phyloP scores from a whole-genome alignment of 2,113 vertebrate species.

The Daphoenositta chrysoptera region DNA sequence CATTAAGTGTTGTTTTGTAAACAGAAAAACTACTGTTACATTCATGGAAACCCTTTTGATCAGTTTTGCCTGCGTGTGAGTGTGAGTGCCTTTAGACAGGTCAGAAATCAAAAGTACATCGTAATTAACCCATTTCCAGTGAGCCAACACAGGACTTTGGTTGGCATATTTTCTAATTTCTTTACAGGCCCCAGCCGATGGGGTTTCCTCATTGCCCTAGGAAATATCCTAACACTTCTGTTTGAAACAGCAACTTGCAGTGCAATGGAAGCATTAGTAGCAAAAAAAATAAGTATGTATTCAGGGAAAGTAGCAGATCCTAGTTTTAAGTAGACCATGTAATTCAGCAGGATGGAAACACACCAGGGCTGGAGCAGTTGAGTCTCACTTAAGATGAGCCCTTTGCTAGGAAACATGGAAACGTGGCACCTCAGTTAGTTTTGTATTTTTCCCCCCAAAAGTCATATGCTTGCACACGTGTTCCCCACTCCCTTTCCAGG shows the following conservation, averaged over 20 bases:
- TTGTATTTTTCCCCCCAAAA: background rate
- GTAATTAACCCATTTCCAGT: background rate
- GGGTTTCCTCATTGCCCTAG: background rate
- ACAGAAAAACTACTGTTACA: background rate
- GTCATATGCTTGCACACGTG: background rate
- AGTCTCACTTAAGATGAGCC: background rate
- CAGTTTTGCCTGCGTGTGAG: background rate
- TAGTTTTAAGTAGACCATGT: background rate
- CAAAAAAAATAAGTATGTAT: background rate
- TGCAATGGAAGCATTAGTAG: background rate
- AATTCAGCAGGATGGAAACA: background rate
- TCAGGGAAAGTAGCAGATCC: background rate
- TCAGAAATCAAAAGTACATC: background rate
- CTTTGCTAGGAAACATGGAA: background rate
- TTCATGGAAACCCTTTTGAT: background rate
- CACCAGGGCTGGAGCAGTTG: background rate
- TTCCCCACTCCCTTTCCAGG: background rate
- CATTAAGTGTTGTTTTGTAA: background rate
- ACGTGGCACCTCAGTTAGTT: background rate
- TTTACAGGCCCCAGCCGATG: background rate
- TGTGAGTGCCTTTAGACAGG: background rate
- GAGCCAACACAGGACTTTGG: background rate
- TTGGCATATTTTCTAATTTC: background rate
- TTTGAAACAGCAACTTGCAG: background rate
- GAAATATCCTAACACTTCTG: background rate